phyloP scores from a whole-genome alignment of 2,888 invertebrate genomes.

The Oxyteleia sp. region DNA sequence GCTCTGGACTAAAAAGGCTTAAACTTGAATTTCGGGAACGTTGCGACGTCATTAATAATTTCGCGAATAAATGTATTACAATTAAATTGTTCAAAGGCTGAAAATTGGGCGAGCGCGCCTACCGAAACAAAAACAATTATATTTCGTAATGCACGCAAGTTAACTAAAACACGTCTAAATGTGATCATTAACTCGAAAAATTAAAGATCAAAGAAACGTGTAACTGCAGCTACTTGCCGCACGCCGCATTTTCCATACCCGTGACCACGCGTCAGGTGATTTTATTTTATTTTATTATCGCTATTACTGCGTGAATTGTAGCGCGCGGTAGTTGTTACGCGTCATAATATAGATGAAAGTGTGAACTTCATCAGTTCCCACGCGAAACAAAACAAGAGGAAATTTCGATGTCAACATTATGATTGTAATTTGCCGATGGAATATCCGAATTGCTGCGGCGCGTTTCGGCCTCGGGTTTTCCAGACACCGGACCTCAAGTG shows the following conservation, averaged over 20 bases:
- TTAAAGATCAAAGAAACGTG: constrained; percentile 50
- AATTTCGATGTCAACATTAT: constrained; percentile 35
- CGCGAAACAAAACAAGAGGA: constrained; percentile 35
- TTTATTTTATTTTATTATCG: constrained; percentile 57
- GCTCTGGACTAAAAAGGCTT: neutral
- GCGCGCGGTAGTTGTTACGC: constrained; percentile 13
- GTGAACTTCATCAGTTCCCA: constrained; percentile 43
- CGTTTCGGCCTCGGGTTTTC: neutral
- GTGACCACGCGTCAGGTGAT: constrained; percentile 36
- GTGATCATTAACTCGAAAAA: constrained; percentile 39
- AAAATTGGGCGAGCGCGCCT: constrained; percentile 13
- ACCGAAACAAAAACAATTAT: constrained; percentile 31
- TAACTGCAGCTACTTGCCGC: constrained; percentile 26
- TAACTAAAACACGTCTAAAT: constrained; percentile 15
- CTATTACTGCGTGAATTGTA: constrained; percentile 46
- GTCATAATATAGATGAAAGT: constrained; percentile 45
- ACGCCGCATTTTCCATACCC: neutral
- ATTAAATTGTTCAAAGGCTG: constrained; percentile 21
- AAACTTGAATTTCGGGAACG: neutral
- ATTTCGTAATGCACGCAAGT: neutral
- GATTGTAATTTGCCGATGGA: constrained; percentile 13
- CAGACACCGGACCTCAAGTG: neutral
- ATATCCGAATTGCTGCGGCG: constrained; percentile 16
- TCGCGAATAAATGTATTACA: constrained; percentile 9
- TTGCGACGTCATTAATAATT: constrained; percentile 14